Evolutionary conservation across 1,140 invertebrate genomes (phyloP), one percentile per base, ranked within the genome.

Genomic region (Dendroctonus ponderosae): DNA sequence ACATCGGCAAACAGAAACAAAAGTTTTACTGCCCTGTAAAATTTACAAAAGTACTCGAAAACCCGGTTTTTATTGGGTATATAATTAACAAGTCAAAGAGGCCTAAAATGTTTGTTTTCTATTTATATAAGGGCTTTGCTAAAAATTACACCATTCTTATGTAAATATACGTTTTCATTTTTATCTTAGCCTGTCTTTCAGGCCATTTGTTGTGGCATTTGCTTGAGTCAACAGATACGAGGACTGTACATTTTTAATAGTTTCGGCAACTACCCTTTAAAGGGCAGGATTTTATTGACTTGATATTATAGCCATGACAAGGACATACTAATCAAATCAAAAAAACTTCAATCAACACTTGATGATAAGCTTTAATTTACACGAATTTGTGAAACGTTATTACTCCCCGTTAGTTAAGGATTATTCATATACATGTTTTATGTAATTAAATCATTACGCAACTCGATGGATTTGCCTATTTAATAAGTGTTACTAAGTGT

Each of bases 11-110:
- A 61, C 50, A 61, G 57, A 61, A 67, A 67, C 65, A 61, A 67
- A 67, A 67, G 58, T 67, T 67, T 60, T 61, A 67, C 41, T 9
- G 41, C 15, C 37, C 40, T 54, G 65, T 54, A 26, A 67, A 60
- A 61, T 67, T 67, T 67, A 67, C 58, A 67, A 61, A 67, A 67
- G 57, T 48, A 61, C 65, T 67, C 58, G 58, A 67, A 54, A 66
- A 52, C 51, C 57, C 50, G 40, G 57, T 59, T 67, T 65, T 67
- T 67, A 67, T 67, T 67, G 50, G 57, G 48, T 46, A 50, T 67
- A 61, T 67, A 67, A 67, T 67, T 61, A 67, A 40, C 46, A 67
- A 59, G 42, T 49, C 56, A 66, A 67, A 60, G 65, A 67, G 11
- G n/a, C 51, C 57, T 61, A 67, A 67, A 65, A 67, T 54, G 42